Evolutionary conservation across 2,888 invertebrate species (phyloP).

Genomic region (Crossocerus cetratus): DNA sequence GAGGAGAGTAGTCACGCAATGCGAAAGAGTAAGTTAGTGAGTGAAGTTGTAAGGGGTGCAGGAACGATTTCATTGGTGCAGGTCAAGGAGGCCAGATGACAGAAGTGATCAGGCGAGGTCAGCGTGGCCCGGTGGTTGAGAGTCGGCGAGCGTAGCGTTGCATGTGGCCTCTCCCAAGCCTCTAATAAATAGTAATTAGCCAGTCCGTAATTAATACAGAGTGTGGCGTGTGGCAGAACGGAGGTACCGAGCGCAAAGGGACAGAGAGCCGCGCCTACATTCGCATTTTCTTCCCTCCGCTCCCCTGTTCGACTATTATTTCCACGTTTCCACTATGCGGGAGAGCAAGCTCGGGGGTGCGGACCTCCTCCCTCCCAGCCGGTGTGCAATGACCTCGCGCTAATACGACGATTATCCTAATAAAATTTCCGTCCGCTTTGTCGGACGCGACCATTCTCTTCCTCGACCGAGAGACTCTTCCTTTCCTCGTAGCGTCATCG

Average conservation of each 20-base stretch:
- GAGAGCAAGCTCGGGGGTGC: not conserved
- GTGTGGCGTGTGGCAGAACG: constrained; percentile 17
- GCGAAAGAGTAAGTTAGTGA: too few relatives aligned
- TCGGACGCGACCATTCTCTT: constrained; percentile 4
- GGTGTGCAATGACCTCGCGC: constrained; percentile 37
- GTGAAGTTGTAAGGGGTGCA: too few relatives aligned
- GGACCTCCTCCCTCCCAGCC: not conserved
- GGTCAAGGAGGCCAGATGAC: too few relatives aligned
- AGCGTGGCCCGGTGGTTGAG: constrained; percentile 15
- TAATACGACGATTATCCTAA: constrained; percentile 57
- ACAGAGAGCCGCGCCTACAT: constrained; percentile 11
- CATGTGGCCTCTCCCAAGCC: constrained; percentile 29
- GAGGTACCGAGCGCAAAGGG: constrained; percentile 15
- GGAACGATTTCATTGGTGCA: too few relatives aligned
- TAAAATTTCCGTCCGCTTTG: constrained; percentile 62
- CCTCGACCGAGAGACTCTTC: not conserved
- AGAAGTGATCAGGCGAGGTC: constrained; percentile 5
- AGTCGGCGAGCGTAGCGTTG: constrained; percentile 25
- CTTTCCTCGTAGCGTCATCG: not conserved
- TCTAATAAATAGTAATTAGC: constrained; percentile 65
- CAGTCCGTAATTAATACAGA: constrained; percentile 60
- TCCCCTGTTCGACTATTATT: not conserved
- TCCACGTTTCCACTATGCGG: constrained; percentile 4
- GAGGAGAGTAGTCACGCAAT: too few relatives aligned
- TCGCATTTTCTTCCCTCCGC: not conserved